Evolutionary conservation across 2,797 vertebrate genomes (phyloP).

Genomic region (Coluber constrictor): DNA sequence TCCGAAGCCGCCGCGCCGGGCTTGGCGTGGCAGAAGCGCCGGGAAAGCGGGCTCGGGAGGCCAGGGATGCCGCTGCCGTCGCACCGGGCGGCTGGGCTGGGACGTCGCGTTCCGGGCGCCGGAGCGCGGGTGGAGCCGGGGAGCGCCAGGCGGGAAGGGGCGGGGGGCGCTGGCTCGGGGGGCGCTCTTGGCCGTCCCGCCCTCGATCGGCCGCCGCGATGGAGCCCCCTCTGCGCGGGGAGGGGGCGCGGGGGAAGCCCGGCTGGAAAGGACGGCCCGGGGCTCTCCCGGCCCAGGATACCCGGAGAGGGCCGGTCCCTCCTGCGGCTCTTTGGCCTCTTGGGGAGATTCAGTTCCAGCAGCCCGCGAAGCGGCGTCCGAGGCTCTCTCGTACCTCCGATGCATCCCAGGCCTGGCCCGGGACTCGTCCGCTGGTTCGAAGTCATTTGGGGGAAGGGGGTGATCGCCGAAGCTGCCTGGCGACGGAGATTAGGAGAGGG

Average conservation of each 20-base stretch:
- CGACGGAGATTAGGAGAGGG: background rate
- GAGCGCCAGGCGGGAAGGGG: background rate
- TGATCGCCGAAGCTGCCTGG: background rate
- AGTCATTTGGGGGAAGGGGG: fast-evolving
- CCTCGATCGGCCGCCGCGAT: background rate
- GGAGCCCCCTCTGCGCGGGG: background rate
- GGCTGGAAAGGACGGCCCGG: background rate
- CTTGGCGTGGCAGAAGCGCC: background rate
- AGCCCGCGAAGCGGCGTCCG: background rate
- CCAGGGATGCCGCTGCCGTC: background rate
- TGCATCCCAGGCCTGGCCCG: background rate
- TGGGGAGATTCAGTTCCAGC: background rate
- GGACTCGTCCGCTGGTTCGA: background rate
- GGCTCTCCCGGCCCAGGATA: background rate
- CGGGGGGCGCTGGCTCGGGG: background rate
- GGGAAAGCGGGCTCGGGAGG: no score
- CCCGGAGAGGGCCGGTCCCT: background rate
- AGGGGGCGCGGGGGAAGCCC: background rate
- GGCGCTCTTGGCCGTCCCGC: background rate
- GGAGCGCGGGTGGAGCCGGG: background rate
- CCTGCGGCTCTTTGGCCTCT: background rate
- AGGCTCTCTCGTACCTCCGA: background rate
- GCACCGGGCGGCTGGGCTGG: background rate
- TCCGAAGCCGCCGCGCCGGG: background rate
- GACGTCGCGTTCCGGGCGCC: background rate